Evolutionary conservation across 2,888 invertebrate genomes (phyloP), one percentile per base, ranked within the genome.

Genomic region (Trisateles emortualis): DNA sequence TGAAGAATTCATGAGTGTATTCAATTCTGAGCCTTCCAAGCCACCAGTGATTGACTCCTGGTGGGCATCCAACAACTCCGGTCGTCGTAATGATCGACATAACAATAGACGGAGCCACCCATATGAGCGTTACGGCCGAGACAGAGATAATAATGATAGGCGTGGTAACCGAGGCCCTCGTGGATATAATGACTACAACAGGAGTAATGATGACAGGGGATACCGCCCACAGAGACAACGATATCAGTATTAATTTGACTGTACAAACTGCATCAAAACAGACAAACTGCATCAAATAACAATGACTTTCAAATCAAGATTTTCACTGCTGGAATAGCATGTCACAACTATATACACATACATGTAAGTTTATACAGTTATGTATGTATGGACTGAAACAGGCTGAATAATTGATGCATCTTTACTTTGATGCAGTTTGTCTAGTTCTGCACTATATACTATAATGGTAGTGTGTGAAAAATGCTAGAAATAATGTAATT

Each of bases 31-130:
- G 13, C 74, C 81, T 1, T 88, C 90, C 8, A 76, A 59, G 8
- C 95, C 95, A 3, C 95, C 95, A 5, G 92, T 95, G 9, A 69
- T 95, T 9, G 94, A 95, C 45, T 92, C 94, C 10, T 95, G 95
- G 95, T 83, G 82, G 80, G 71, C 74, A 2, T 63, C 84, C 9
- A 78, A 82, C 19, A 81, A 84, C 59, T 67, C 74, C 5, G 79
- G 79, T 0, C 78, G 83, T 6, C 76, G 87, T 29, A 83, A 86
- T 52, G 86, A 90, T 42, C 79, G 85, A 0, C 77, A 86, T 3
- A 59, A 75, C 39, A 84, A 86, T 43, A 41, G 64, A 33, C 50
- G 58, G 10, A 13, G 29, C 40, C 57, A 70, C 0, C 58, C 52
- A 0, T 59, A 61, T 16, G 79, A 86, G 8, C 69, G 74, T 0